phyloP scores from a whole-genome alignment of 2,888 invertebrate species.

The Isoperla grammatica region DNA sequence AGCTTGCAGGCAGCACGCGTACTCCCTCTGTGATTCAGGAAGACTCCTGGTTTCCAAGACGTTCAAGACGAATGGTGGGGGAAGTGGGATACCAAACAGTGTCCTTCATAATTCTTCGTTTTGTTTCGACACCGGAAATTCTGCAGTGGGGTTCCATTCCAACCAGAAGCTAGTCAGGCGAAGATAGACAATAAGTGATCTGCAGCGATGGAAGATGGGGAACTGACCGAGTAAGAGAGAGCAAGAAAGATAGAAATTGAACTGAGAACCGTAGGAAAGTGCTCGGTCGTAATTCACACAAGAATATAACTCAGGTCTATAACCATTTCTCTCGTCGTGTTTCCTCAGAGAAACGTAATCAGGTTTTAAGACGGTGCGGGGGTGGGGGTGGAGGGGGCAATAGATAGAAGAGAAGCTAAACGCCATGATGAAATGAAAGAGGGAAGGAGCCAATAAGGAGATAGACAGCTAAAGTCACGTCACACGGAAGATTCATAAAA shows the following conservation, averaged over 20 bases:
- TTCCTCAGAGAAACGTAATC: conserved; percentile 23
- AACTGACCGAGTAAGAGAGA: background rate
- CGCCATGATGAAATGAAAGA: conserved; percentile 11
- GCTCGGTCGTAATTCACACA: conserved; percentile 19
- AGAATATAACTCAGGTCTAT: conserved; percentile 24
- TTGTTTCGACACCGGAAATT: conserved; percentile 26
- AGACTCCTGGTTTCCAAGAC: no score
- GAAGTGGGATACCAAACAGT: conserved; percentile 12
- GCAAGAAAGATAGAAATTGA: conserved; percentile 18
- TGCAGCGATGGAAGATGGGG: conserved; percentile 7
- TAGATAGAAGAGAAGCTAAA: conserved; percentile 16
- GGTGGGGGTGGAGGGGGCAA: conserved; percentile 9
- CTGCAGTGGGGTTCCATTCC: background rate
- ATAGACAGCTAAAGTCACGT: conserved; percentile 26
- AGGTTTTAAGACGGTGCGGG: conserved; percentile 23
- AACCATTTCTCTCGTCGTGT: conserved; percentile 22
- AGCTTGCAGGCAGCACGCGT: no score
- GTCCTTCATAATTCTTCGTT: conserved; percentile 29
- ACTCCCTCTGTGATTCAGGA: no score
- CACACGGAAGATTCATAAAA: conserved; percentile 26
- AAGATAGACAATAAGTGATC: conserved; percentile 19
- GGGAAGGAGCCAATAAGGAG: conserved; percentile 24
- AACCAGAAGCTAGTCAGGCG: background rate
- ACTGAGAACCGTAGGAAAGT: conserved; percentile 9
- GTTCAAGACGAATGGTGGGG: background rate